Evolutionary conservation across 2,888 invertebrate genomes (phyloP), one percentile per base, ranked within the genome.

Genomic region (Pammene fasciana): DNA sequence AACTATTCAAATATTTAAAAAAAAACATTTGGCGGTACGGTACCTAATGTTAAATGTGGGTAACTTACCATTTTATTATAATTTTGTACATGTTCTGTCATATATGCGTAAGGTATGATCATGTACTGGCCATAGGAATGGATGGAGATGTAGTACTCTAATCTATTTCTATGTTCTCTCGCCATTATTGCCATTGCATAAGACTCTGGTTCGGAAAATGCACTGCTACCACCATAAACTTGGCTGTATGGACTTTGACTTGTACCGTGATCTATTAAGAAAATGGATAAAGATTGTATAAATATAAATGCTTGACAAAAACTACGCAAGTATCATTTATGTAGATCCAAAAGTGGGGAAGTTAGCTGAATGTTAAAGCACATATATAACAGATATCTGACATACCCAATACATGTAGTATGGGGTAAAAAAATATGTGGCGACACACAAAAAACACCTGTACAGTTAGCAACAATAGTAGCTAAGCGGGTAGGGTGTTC

Each of bases 121-220:
- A 62, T 26, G 9, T n/a, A 41, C 52, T 62, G 62, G 38, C 62
- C 62, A 41, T 62, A 62, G 7, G 62, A 50, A 18, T 62, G 62
- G 5, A 62, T 36, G 18, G 62, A 62, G 11, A 62, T 2, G 26
- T 62, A 62, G 50, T 62, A 62, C n/a, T 62, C 50, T 38, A 62
- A 41, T 8, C 5, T 18, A 5, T 14, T 9, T 62, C n/a, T 50
- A 13, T 62, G 62, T 41, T 52, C 52, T 26, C 50, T 62, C 1
- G 62, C 26, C 8, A 62, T 10, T 0, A 41, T 38, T 38, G 62
- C 62, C 62, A 62, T 52, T 2, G 50, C 38, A 62, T 41, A 41
- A 0, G 62, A n/a, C 36, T 62, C 62, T 5, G 62, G 62, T 18
- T 62, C 62, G n/a, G 62, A 62, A 52, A 62, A 62, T 0, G 62